Evolutionary conservation across 2,113 vertebrate species (phyloP).

Genomic region (Oophaga pumilio): DNA sequence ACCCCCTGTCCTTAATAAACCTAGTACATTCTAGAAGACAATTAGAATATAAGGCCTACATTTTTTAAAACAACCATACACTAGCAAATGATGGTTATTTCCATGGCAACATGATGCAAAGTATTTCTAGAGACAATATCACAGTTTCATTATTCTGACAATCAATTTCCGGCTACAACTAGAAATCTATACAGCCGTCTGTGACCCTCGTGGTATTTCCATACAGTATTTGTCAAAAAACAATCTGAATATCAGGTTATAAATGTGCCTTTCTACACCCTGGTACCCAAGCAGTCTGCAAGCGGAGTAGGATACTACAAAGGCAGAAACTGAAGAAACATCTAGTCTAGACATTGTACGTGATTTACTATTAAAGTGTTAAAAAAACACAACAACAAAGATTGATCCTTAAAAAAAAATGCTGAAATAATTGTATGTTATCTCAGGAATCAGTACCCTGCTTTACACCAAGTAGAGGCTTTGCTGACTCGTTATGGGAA

Average conservation of each 20-base stretch:
- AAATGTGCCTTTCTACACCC: conserved; percentile 7
- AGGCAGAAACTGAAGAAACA: conserved; percentile 1
- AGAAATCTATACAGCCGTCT: not conserved
- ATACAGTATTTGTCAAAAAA: not conserved
- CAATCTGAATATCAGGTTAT: not conserved
- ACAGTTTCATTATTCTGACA: not conserved
- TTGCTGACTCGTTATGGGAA: not conserved
- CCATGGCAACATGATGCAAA: not conserved
- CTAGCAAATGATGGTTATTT: not conserved
- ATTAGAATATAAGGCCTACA: too few species aligned
- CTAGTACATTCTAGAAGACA: too few species aligned
- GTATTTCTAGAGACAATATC: not conserved
- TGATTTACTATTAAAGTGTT: not conserved
- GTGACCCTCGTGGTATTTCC: not conserved
- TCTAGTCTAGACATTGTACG: not conserved
- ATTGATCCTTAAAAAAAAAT: not conserved
- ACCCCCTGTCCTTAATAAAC: too few species aligned
- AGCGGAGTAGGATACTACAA: not conserved
- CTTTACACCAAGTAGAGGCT: conserved; percentile 11
- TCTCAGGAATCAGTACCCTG: conserved; percentile 3
- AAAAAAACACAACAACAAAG: not conserved
- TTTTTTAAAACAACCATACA: not conserved
- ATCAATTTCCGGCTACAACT: not conserved
- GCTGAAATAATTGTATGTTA: not conserved
- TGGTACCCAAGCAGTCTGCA: not conserved